Evolutionary conservation across 2,797 vertebrate genomes (phyloP), one percentile per base, ranked within the genome.

Genomic region (Ctenosaura bakeri): DNA sequence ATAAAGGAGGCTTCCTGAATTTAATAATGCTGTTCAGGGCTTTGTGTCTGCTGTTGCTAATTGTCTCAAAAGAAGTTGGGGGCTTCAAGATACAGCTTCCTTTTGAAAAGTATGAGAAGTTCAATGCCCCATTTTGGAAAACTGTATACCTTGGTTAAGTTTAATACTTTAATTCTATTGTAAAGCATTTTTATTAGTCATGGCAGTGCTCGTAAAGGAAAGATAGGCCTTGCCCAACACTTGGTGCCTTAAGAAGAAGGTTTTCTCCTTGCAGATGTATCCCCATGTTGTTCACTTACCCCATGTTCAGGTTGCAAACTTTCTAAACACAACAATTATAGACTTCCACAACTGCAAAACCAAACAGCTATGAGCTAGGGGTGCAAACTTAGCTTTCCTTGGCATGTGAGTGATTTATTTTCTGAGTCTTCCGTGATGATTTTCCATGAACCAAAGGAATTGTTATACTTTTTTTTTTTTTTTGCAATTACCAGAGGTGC

Each of bases 1-100:
- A 88, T 46, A 66, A 83, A 87, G 59, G 18, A 42, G 5, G 82
- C 78, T 9, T 76, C 88, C 62, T 77, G 38, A n/a, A 46, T 77
- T 64, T 64, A 35, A 59, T 74, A 78, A 64, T 42, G 38, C 46
- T 52, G 32, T 16, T 88, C 77, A n/a, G 38, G 32, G 42, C 38
- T n/a, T 20, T 76, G 10, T 73, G 71, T 69, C n/a, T 2, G 10
- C 10, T 50, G 66, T 71, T 74, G 7, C n/a, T 18, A 42, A 32
- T 50, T 16, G 42, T 71, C 64, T 46, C 26, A 85, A 14, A 52
- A 42, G 52, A 29, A 76, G 50, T 13, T 24, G 20, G 74, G 69
- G 12, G 20, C 1, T 35, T 35, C 6, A 42, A 74, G n/a, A 38
- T 29, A 56, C 50, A 2, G 22, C 12, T 38, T 35, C 32, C 20